Percentiles rank a stretch among this genome's conserved stretches.
Conservation (phyloP, 2,113 vertebrate species). For the Cyprinodon tularosa region DNA sequence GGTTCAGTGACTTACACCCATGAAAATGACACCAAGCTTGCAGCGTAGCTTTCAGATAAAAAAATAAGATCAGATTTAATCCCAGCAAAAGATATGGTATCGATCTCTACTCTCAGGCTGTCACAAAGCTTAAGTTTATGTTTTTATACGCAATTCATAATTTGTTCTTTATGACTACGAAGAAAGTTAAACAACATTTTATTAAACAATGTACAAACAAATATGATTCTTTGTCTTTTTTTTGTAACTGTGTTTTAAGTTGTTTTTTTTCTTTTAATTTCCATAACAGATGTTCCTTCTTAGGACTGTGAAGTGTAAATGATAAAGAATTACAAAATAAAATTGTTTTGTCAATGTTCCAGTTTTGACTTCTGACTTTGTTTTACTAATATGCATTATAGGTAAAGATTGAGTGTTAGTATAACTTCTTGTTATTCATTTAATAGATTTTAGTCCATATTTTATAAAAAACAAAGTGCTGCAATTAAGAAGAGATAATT, state of each 20-base stretch:
- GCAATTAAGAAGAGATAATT: not conserved
- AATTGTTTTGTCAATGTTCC: not conserved
- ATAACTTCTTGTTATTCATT: not conserved
- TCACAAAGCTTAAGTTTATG: conserved; percentile 6
- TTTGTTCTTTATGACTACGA: not conserved
- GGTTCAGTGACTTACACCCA: conserved; percentile 46
- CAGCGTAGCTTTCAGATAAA: conserved; percentile 23
- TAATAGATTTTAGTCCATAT: not conserved
- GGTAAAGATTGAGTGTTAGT: not conserved
- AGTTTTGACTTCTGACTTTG: not conserved
- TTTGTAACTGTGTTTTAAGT: not conserved
- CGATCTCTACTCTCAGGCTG: not conserved
- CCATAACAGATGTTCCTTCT: not conserved
- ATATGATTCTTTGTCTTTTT: not conserved
- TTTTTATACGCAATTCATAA: conserved; percentile 4
- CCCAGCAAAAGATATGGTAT: conserved; percentile 9
- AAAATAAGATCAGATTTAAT: conserved; percentile 45
- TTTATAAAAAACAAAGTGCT: not conserved
- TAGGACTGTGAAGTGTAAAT: not conserved
- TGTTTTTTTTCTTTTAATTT: not conserved
- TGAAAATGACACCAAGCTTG: conserved; percentile 47
- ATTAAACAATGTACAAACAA: not conserved
- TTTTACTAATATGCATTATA: not conserved
- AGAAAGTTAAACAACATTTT: not conserved
- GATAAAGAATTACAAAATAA: not conserved